Base-by-base conservation (phyloP, 1,140 invertebrate species). In the Agrypnia vestita region DNA sequence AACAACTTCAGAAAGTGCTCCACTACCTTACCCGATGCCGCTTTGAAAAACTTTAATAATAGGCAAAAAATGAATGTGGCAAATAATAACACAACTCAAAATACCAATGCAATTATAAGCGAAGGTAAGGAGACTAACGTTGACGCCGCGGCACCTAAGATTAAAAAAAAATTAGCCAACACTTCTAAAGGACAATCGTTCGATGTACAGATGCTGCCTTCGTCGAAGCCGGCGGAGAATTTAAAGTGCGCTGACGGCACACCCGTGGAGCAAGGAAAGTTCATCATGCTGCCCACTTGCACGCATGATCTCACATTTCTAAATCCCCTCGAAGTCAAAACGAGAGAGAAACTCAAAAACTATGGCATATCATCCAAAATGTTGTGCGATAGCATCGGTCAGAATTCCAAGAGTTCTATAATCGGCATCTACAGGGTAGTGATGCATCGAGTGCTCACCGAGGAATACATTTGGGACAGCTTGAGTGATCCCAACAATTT, bases 391-490 rank as follows among this genome's bases (percentile, higher is more conserved):
- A 85, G 86, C 8, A 82, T 86, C 44, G 86, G 85, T 53, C 85
- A 86, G 80, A 87, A 87, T 21, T 88, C 88, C 43, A 84, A 86
- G 19, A 89, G 88, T 44, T 84, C 89, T 67, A 87, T 89, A 51
- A 89, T 89, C 56, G 88, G 88, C 11, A 86, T 88, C 74, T 89
- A 89, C 81, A 84, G 88, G n/a, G 88, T 89, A 47, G 84, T 89
- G 25, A 86, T 89, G 61, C 86, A 89, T 83, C 85, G 88, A n/a
- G 81, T 89, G 46, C 86, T 84, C 0, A 82, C 75, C 4, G 83
- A 84, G 61, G 80, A 84, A 49, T 82, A 84, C 67, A 76, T 84
- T 17, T 84, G 81, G 80, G 81, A 84, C 25, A 84, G 83, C 73
- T 62, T 84, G 19, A 84, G 78, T 49, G 81, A 84, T 79, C 83